Conservation (phyloP, 1,140 invertebrate species). For the Sinonovacula constricta region DNA sequence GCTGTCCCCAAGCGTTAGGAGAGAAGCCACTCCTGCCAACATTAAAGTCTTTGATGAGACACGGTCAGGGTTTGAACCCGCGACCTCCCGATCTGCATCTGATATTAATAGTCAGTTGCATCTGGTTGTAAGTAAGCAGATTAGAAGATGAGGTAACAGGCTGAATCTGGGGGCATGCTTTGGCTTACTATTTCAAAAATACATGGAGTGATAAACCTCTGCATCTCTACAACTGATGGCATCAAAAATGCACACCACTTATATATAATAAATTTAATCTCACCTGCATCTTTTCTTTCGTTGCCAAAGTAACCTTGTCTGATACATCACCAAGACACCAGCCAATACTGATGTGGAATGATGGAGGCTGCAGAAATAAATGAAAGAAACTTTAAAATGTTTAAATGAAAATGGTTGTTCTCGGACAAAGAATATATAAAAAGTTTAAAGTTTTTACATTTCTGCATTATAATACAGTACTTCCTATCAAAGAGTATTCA, state of each 20-base stretch:
- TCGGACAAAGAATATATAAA: no score
- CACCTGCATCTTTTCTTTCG: constrained; percentile 50
- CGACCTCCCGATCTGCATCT: background rate
- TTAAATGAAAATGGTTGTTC: no score
- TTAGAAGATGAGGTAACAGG: background rate
- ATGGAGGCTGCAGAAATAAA: constrained; percentile 43
- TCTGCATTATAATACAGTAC: no score
- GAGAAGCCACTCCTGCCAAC: no score
- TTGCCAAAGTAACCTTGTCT: constrained; percentile 25
- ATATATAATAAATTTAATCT: background rate
- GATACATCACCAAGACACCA: constrained; percentile 63
- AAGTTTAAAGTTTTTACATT: no score
- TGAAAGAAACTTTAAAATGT: no score
- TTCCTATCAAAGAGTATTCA: no score
- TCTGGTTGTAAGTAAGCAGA: background rate
- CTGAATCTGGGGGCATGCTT: no score
- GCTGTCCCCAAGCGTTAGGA: no score
- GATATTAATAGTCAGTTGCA: background rate
- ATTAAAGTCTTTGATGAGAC: background rate
- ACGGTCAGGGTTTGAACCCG: background rate
- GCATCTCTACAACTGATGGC: no score
- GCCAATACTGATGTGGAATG: constrained; percentile 60
- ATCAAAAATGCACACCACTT: background rate
- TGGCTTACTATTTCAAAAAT: no score
- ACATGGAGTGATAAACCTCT: no score